These are phyloP conservation scores for Lycaena phlaeas DNA, from an alignment of 2,888 invertebrate species.

Conservation along the genomic window DNA sequence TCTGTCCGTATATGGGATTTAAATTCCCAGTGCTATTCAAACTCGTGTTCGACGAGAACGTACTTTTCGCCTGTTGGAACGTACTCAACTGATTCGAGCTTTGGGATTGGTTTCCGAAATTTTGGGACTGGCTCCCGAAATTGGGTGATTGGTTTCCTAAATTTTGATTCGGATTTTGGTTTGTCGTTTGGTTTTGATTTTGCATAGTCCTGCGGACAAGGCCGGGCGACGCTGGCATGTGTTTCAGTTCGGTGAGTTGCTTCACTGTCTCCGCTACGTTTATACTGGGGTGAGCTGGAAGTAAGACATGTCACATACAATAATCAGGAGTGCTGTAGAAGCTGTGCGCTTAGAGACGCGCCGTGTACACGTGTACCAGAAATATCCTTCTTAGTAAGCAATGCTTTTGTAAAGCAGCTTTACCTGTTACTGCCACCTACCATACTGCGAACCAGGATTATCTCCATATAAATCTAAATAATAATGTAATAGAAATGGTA, in stretches of 20 bases:
- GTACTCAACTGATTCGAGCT: conserved; percentile 31
- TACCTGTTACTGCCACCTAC: no score
- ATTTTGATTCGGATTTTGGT: conserved; percentile 24
- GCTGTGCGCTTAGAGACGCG: no score
- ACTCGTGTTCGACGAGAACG: conserved; percentile 46
- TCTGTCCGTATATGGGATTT: conserved; percentile 65
- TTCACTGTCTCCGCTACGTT: conserved; percentile 91
- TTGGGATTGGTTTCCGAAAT: conserved; percentile 4
- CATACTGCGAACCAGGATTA: no score
- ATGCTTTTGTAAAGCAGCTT: no score
- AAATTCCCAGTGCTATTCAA: conserved; percentile 52
- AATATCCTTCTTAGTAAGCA: no score
- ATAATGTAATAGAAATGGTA: no score
- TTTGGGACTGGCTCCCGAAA: conserved; percentile 18
- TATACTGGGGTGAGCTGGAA: conserved; percentile 49
- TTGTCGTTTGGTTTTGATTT: conserved; percentile 34
- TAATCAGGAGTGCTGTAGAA: no score
- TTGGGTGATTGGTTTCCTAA: conserved; percentile 19
- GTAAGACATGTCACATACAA: not conserved
- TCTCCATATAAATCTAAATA: no score
- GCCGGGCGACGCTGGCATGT: conserved; percentile 89
- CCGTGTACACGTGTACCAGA: no score
- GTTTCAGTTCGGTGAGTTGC: conserved; percentile 86
- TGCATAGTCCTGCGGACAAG: conserved; percentile 74
- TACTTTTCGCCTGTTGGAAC: conserved; percentile 59